These are phyloP conservation scores for Darevskia nairensis DNA, from an alignment of 2,797 vertebrate species.

Conservation along the genomic window DNA sequence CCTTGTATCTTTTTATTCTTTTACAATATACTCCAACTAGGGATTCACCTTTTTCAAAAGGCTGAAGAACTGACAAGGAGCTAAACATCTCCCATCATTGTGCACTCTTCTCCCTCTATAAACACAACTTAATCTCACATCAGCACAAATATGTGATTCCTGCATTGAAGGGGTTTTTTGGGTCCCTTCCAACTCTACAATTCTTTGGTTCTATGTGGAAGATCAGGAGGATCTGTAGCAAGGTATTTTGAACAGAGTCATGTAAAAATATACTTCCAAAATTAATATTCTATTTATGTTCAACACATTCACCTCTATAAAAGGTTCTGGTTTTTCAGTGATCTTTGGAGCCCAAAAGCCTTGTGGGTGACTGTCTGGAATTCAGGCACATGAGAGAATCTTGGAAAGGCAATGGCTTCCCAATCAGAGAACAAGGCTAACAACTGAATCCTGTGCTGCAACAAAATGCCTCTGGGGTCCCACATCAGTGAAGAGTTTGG, in stretches of 20 bases:
- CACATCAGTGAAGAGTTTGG: background rate
- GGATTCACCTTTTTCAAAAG: background rate
- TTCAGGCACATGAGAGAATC: background rate
- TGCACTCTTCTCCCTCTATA: background rate
- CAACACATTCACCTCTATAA: background rate
- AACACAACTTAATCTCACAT: background rate
- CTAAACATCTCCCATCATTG: background rate
- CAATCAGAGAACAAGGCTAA: background rate
- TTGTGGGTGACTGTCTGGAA: background rate
- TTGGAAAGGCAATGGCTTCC: background rate
- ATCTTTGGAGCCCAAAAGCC: background rate
- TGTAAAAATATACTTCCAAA: background rate
- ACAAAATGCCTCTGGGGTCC: background rate
- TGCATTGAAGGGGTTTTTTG: too few relatives aligned
- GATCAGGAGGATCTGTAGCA: background rate
- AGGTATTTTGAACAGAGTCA: too few relatives aligned
- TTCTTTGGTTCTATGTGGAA: background rate
- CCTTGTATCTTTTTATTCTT: too few relatives aligned
- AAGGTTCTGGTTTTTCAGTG: background rate
- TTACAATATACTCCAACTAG: too few relatives aligned
- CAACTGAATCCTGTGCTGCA: background rate
- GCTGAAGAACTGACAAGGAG: background rate
- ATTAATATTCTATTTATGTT: background rate
- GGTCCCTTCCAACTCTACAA: too few relatives aligned
- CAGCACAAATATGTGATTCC: background rate